These are phyloP conservation scores for Drosophila suzukii DNA, from an alignment of 1,140 invertebrate species.

Conservation along the genomic window DNA sequence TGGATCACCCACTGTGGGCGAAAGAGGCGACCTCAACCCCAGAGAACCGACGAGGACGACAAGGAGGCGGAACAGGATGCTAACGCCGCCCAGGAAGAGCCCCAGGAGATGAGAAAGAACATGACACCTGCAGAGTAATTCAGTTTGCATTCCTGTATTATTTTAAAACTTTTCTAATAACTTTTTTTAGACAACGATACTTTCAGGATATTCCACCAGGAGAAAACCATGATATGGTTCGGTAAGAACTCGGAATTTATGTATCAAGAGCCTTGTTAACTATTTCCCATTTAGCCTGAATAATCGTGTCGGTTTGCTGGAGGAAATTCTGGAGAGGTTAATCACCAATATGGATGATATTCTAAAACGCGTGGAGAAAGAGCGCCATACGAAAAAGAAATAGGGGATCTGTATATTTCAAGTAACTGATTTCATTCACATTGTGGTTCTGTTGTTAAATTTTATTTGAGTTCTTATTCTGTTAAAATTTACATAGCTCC, in stretches of 20 bases:
- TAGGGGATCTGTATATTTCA: background rate
- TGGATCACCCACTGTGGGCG: constrained; percentile 46
- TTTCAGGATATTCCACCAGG: constrained; percentile 55
- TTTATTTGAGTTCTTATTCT: background rate
- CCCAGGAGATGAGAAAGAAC: constrained; percentile 27
- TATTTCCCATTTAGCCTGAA: constrained; percentile 39
- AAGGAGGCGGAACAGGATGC: constrained; percentile 8
- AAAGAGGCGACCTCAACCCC: constrained; percentile 2
- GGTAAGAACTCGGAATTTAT: constrained; percentile 15
- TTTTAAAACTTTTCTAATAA: background rate
- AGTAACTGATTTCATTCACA: too few species aligned
- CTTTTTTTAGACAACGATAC: constrained; percentile 37
- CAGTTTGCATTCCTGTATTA: background rate
- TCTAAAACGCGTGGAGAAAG: constrained; percentile 63
- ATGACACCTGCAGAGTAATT: constrained; percentile 51
- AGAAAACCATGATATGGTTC: constrained; percentile 54
- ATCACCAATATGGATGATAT: constrained; percentile 69
- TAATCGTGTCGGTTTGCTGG: constrained; percentile 66
- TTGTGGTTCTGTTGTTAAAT: too few species aligned
- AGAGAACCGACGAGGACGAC: background rate
- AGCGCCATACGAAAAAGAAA: constrained; percentile 19
- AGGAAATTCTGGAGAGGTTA: constrained; percentile 72
- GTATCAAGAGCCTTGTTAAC: background rate
- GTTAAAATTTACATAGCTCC: background rate
- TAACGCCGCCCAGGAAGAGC: constrained; percentile 1